Evolutionary conservation across 2,797 vertebrate genomes (phyloP).

Genomic region (Phrynocephalus guinanensis): DNA sequence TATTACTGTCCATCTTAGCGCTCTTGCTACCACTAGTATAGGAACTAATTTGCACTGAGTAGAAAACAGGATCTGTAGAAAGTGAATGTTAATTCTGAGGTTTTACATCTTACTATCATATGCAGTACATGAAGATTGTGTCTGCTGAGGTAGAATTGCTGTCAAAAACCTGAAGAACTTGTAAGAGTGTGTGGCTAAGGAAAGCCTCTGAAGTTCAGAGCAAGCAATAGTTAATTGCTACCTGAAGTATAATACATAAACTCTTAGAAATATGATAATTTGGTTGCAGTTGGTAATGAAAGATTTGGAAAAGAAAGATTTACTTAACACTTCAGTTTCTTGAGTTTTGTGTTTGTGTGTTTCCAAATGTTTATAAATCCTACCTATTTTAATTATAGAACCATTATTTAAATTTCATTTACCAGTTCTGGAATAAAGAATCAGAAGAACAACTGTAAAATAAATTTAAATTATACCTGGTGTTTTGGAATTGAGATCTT

Average conservation of each 20-base stretch:
- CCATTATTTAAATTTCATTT: not conserved
- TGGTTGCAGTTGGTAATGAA: not conserved
- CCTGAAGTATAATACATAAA: not conserved
- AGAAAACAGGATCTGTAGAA: slow-evolving; percentile 1
- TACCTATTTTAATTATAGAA: not conserved
- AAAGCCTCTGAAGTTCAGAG: slow-evolving; percentile 4
- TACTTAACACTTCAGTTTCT: not conserved
- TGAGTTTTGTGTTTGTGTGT: not conserved
- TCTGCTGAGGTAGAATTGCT: not conserved
- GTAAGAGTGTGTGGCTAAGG: not conserved
- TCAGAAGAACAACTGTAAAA: not conserved
- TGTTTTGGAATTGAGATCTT: not conserved
- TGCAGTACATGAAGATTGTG: not conserved
- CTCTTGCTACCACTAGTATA: not conserved
- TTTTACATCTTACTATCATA: not conserved
- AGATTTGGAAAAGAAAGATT: slow-evolving; percentile 4
- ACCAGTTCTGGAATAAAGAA: not conserved
- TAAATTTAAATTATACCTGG: not conserved
- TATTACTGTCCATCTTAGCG: not conserved
- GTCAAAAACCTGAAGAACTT: slow-evolving; percentile 21
- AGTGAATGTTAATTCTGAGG: slow-evolving; percentile 8
- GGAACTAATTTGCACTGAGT: not conserved
- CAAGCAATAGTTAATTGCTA: not conserved
- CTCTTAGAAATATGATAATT: not conserved
- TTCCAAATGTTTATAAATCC: not conserved